phyloP scores from a whole-genome alignment of 2,113 vertebrate genomes.

The Australoheros scitulus region DNA sequence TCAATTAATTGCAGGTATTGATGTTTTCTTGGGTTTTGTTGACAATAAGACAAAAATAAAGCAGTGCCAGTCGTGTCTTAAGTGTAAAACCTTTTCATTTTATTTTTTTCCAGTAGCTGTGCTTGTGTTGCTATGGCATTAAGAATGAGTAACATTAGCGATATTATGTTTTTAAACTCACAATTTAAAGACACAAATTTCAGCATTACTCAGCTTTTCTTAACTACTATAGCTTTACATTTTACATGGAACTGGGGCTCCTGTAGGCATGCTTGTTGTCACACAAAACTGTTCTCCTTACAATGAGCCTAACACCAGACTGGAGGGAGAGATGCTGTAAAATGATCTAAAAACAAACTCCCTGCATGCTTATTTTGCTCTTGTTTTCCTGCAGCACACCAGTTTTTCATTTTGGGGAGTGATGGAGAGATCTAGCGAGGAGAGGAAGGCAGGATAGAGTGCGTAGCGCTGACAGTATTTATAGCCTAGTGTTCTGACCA shows the following conservation, averaged over 20 bases:
- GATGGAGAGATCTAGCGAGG: constrained; percentile 53
- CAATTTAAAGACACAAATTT: background rate
- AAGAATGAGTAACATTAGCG: background rate
- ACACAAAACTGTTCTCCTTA: constrained; percentile 22
- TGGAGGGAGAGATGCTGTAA: constrained; percentile 37
- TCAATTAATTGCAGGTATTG: background rate
- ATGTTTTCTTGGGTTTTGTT: constrained; percentile 6
- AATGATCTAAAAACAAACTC: constrained; percentile 69
- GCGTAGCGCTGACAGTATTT: constrained; percentile 80
- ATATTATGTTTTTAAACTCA: background rate
- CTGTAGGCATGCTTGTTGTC: background rate
- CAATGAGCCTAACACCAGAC: constrained; percentile 34
- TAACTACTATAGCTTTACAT: background rate
- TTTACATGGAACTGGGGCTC: background rate
- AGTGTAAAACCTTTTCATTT: background rate
- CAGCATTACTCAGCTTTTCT: background rate
- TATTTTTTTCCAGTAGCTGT: rapidly evolving
- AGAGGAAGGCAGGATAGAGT: constrained; percentile 63
- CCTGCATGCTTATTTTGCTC: constrained; percentile 61
- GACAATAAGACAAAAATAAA: background rate
- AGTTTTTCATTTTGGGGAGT: constrained; percentile 68
- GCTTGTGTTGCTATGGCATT: background rate
- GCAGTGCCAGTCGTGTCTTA: background rate
- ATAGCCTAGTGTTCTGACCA: constrained; percentile 82
- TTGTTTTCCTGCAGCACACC: constrained; percentile 71